A percentile compares a stretch with the other conserved stretches of the same genome.
These are phyloP conservation scores for Macquaria ambigua DNA, from an alignment of 2,113 vertebrate species.

Conservation along the genomic window DNA sequence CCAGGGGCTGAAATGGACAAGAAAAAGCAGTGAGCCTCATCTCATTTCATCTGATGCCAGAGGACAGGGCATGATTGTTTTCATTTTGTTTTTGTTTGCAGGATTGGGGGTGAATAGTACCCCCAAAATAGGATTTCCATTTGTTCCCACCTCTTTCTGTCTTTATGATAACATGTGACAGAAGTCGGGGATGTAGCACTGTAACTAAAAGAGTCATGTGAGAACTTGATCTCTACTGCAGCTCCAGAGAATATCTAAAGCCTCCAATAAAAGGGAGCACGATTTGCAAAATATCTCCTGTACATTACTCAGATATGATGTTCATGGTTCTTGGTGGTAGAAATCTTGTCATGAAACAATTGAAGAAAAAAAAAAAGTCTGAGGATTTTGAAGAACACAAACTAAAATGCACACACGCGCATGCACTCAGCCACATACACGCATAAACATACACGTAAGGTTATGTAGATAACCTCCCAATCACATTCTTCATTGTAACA, in stretches of 20 bases:
- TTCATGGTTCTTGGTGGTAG: conserved; percentile 62
- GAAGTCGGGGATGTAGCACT: conserved; percentile 45
- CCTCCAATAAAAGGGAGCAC: conserved; percentile 46
- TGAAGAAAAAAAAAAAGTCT: conserved; percentile 70
- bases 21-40: conserved; percentile 64
- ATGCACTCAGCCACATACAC: conserved; percentile 75
- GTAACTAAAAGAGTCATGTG: conserved; percentile 47
- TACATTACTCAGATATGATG: conserved; percentile 65
- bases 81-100: conserved; percentile 67
- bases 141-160: conserved; percentile 51
- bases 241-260: conserved; percentile 53
- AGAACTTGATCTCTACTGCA: conserved; percentile 45
- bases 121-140: conserved; percentile 49
- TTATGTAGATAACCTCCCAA: conserved; percentile 69
- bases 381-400: conserved; percentile 80
- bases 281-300: conserved; percentile 42
- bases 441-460: conserved; percentile 68
- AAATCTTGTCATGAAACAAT: conserved; percentile 63
- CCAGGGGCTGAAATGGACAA: conserved; percentile 71
- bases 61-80: conserved; percentile 82
- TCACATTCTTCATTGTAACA: conserved; percentile 85
- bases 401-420: conserved; percentile 67
- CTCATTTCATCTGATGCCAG: conserved; percentile 70
- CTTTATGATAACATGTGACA: conserved; percentile 55
- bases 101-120: conserved; percentile 42